Conservation (phyloP, 2,113 vertebrate species). For the Cheilinus undulatus region DNA sequence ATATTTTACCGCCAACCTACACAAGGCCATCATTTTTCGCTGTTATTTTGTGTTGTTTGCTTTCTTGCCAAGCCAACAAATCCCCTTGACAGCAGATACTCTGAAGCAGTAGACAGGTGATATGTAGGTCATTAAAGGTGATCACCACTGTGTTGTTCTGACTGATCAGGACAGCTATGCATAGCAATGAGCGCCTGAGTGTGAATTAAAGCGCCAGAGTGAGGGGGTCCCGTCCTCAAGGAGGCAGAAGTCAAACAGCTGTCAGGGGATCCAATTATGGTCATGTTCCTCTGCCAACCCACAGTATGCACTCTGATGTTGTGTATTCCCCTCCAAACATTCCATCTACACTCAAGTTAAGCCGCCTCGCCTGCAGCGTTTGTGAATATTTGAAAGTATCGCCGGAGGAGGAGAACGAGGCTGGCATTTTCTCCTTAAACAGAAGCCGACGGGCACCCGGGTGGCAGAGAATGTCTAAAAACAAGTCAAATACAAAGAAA, state of each 20-base stretch:
- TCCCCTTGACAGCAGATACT: slow-evolving; percentile 6
- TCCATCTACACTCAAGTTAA: slow-evolving; percentile 50
- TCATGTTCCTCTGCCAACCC: slow-evolving; percentile 48
- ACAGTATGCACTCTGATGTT: slow-evolving; percentile 28
- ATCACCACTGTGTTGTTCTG: slow-evolving; percentile 33
- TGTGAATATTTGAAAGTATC: slow-evolving; percentile 77
- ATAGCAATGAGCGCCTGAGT: slow-evolving; percentile 45
- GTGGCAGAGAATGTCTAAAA: slow-evolving; percentile 45
- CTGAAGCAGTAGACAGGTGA: slow-evolving; percentile 17
- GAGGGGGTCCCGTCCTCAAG: slow-evolving; percentile 40
- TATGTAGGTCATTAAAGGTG: slow-evolving; percentile 49
- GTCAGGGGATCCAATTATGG: slow-evolving; percentile 73
- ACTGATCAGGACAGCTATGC: slow-evolving; percentile 34
- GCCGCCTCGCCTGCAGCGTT: slow-evolving; percentile 69
- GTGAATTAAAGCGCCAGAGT: slow-evolving; percentile 39
- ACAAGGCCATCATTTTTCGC: not conserved
- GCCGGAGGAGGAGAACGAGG: slow-evolving; percentile 64
- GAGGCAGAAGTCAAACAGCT: slow-evolving; percentile 63
- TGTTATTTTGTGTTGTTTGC: not conserved
- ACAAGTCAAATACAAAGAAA: slow-evolving; percentile 45
- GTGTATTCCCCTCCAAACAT: slow-evolving; percentile 18
- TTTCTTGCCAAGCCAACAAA: slow-evolving; percentile 16
- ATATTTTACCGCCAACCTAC: not conserved
- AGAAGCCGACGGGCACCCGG: slow-evolving; percentile 28
- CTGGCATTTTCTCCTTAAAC: slow-evolving; percentile 66